phyloP scores from a whole-genome alignment of 2,797 vertebrate genomes.

The Lagocephalus sceleratus region DNA sequence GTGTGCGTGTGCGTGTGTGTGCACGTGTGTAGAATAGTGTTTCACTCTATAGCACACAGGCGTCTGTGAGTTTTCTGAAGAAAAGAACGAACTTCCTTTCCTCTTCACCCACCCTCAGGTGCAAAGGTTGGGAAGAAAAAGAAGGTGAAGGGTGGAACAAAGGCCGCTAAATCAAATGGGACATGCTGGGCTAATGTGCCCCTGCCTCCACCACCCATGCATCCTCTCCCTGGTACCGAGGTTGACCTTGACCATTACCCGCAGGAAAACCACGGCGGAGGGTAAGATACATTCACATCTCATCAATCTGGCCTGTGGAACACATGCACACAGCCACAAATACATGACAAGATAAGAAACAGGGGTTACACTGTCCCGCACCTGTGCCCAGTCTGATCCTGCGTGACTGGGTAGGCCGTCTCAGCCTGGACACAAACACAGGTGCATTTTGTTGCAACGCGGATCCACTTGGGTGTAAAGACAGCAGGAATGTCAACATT shows the following conservation, averaged over 20 bases:
- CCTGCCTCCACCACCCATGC: conserved; percentile 88
- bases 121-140: conserved; percentile 96
- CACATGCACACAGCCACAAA: conserved; percentile 28
- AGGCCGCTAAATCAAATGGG: conserved; percentile 88
- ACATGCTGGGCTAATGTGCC: conserved; percentile 91
- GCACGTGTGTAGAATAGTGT: conserved; percentile 1
- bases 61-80: conserved; percentile 14
- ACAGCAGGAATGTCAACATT: no score
- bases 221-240: conserved; percentile 92
- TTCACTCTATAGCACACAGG: not conserved
- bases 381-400: conserved; percentile 22
- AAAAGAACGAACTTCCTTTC: conserved; percentile 8
- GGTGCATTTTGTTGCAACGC: no score
- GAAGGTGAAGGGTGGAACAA: conserved; percentile 88
- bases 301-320: conserved; percentile 44
- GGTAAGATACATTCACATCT: conserved; percentile 65
- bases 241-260: conserved; percentile 85
- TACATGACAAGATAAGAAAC: conserved; percentile 7
- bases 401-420: not conserved
- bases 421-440: conserved; percentile 20
- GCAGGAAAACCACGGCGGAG: conserved; percentile 83
- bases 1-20: no score
- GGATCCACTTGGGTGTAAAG: no score
- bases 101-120: conserved; percentile 70
- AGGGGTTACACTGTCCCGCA: conserved; percentile 29